Base-by-base conservation (phyloP, 1,140 invertebrate species). In the Cydia strobilella region DNA sequence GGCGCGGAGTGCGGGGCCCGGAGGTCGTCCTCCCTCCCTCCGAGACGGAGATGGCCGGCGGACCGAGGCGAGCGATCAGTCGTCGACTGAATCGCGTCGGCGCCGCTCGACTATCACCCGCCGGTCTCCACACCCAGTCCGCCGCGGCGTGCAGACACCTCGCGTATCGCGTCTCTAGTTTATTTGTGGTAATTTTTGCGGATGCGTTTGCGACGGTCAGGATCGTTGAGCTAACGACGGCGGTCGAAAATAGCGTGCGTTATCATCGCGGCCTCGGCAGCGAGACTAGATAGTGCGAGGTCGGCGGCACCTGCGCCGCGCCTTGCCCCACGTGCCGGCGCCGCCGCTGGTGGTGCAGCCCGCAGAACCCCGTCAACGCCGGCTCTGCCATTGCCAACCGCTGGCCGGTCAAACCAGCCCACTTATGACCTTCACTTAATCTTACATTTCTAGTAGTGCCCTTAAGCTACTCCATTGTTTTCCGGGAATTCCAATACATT, bases 231-330 rank as follows among this genome's bases (percentile, higher is more conserved):
- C 82, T 79, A 84, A 84, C 82, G 84, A 83, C 85, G 84, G 78
- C 77, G 82, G 80, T 84, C 82, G 71, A 80, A 88, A 88, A 88
- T 90, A 89, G 86, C 87, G 84, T 85, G 79, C 86, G 90, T 91
- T 92, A 92, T 92, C 90, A 90, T 84, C 81, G 84, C 87, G 87
- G 87, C 88, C 87, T 91, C 90, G 89, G 73, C 83, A 88, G 82
- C 89, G 87, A 87, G 90, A 90, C 90, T 86, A 90, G 90, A 92
- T 90, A 90, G 84, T 82, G 86, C 87, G 88, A 90, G 90, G 89
- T 91, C 89, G 90, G 80, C 91, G 89, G 86, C 89, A 91, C 90
- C 89, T 91, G 88, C 84, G 77, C 76, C 77, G 86, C 84, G 84
- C 83, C 84, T 79, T 83, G 77, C 83, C 84, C 89, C 89, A 87